Evolutionary conservation across 2,113 vertebrate genomes (phyloP).

Genomic region (Natator depressus): DNA sequence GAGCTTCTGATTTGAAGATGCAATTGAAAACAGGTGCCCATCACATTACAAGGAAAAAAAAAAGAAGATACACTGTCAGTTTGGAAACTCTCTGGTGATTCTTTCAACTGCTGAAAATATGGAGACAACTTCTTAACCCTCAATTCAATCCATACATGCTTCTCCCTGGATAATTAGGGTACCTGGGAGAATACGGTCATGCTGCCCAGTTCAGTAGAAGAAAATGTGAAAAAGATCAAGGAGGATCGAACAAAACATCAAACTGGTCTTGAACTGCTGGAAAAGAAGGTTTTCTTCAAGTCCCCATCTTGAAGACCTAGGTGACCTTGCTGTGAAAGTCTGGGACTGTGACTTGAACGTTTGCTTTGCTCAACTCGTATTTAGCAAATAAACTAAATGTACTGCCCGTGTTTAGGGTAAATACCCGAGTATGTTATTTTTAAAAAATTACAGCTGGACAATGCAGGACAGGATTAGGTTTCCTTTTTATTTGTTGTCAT

Average conservation of each 20-base stretch:
- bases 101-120: slow-evolving; percentile 76
- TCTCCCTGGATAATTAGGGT: slow-evolving; percentile 29
- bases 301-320: background rate
- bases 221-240: slow-evolving; percentile 76
- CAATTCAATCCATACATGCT: background rate
- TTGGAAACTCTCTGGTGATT: slow-evolving; percentile 72
- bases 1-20: slow-evolving; percentile 76
- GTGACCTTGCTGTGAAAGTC: slow-evolving; percentile 79
- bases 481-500: slow-evolving; percentile 80
- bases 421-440: slow-evolving; percentile 73
- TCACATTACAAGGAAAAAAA: slow-evolving; percentile 57
- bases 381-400: slow-evolving; percentile 91
- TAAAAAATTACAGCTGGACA: slow-evolving; percentile 69
- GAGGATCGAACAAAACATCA: slow-evolving; percentile 64
- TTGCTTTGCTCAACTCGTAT: slow-evolving; percentile 83
- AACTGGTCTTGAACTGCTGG: slow-evolving; percentile 23
- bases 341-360: slow-evolving; percentile 60
- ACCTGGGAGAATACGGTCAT: slow-evolving; percentile 53
- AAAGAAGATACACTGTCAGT: slow-evolving; percentile 72
- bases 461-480: slow-evolving; percentile 64
- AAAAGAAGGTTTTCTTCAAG: slow-evolving; percentile 4
- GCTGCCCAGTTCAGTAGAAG: slow-evolving; percentile 31
- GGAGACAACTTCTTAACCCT: slow-evolving; percentile 65
- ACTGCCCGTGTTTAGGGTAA: slow-evolving; percentile 88
- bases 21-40: slow-evolving; percentile 83